Conservation (phyloP, 2,797 vertebrate species). For the Luscinia luscinia region DNA sequence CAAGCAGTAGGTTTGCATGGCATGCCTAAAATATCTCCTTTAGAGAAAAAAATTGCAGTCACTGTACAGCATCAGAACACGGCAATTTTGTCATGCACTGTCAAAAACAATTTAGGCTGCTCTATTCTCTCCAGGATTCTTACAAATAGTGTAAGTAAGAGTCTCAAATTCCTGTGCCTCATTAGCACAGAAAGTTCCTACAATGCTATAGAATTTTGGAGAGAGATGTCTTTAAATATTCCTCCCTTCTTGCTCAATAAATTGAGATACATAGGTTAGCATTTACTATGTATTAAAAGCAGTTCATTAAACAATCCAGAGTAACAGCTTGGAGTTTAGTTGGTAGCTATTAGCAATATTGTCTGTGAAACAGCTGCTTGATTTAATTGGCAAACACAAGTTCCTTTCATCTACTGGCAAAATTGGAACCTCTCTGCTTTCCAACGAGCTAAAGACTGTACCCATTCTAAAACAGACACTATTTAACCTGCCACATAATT, state of each 20-base stretch:
- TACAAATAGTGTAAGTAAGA: background rate
- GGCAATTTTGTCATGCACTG: background rate
- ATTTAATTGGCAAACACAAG: slow-evolving; percentile 76
- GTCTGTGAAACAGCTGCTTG: slow-evolving; percentile 72
- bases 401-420: slow-evolving; percentile 72
- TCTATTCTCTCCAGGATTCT: background rate
- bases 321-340: slow-evolving; percentile 66
- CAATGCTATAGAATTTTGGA: background rate
- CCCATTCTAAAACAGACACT: slow-evolving; percentile 45
- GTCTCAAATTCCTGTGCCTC: background rate
- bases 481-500: slow-evolving; percentile 52
- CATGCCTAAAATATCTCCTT: background rate
- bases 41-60: background rate
- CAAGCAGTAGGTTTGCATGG: background rate
- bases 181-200: background rate
- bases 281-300: slow-evolving; percentile 64
- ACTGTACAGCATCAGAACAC: background rate
- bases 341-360: slow-evolving; percentile 74
- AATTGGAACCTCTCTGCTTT: slow-evolving; percentile 64
- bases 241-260: background rate
- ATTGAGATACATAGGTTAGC: slow-evolving; percentile 58
- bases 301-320: slow-evolving; percentile 75
- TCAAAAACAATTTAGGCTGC: background rate
- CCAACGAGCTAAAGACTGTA: slow-evolving; percentile 61
- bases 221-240: slow-evolving; percentile 40